Base-by-base conservation (phyloP, 2,113 vertebrate genomes). In the Leucopternis melanops region DNA sequence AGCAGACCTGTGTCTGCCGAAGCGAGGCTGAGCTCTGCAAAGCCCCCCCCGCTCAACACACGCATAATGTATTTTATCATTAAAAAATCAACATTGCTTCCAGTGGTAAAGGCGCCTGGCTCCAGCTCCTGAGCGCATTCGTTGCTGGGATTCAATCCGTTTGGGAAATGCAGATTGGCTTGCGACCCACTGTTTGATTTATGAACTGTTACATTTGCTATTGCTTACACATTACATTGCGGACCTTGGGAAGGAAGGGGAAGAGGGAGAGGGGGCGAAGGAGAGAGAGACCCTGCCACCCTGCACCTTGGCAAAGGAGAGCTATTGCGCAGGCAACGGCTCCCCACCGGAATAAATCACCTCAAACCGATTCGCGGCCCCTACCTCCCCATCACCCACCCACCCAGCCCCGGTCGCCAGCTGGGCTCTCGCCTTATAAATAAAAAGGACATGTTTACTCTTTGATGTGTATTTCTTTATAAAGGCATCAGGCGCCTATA, bases 171-270 rank as follows among this genome's bases (percentile, higher is more conserved):
- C 96, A 97, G 97, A 97, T 94, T 75, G 96, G 86, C 96, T 93
- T 88, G 96, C 94, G 66, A 96, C 96, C 97, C 90, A 49, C 97
- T 91, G 95, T 94, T 97, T 97, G 98, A 98, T 98, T 98, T 98
- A 98, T 98, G 97, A 97, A 95, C 95, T 72, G 93, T 82, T 97
- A 91, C 86, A 25, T 86, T 92, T 81, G 95, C 94, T 77, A 83
- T 97, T 97, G 98, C 97, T 98, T 96, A 97, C 98, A 79, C 97
- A 97, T 98, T 93, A 59, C 97, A 98, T 97, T 97, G 95, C 88
- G 49, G 96, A 90, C 47, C 69, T 59, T 9, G 72, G 81, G 80
- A 83, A 77, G n/a, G 40, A 71, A 75, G 13, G 66, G 40, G 58
- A 87, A n/a, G 47, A 29, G 50, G 45, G 63, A 89, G 40, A 80